A percentile compares a stretch with the other conserved stretches of the same genome.
Evolutionary conservation across 2,797 vertebrate genomes (phyloP).

Genomic region (Anas acuta): DNA sequence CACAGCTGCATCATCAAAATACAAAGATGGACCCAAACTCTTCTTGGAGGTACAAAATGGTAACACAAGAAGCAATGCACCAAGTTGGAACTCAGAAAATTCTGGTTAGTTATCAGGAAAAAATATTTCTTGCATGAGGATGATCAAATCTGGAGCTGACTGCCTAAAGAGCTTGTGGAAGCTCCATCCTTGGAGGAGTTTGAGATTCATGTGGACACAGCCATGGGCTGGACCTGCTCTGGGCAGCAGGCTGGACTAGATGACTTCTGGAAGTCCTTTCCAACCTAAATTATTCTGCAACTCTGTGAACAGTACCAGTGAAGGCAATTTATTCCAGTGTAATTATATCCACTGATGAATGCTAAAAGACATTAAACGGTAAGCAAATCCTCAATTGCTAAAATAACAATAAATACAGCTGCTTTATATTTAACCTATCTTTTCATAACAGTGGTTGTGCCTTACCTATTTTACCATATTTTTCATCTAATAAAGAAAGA

Average conservation of each 20-base stretch:
- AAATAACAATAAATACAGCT: not conserved
- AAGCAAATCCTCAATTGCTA: not conserved
- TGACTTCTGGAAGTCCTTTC: not conserved
- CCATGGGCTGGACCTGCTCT: not conserved
- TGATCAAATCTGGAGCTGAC: not conserved
- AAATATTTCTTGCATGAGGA: not conserved
- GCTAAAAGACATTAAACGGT: not conserved
- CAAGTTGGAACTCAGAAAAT: not conserved
- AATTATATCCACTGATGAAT: not conserved
- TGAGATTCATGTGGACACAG: not conserved
- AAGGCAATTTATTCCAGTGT: not conserved
- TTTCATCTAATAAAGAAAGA: not conserved
- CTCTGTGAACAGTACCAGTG: rapidly evolving
- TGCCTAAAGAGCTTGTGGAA: not conserved
- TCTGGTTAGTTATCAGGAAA: not conserved
- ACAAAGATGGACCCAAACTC: not conserved
- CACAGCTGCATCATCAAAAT: not conserved
- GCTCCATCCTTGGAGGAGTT: not conserved
- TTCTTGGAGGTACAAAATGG: not conserved
- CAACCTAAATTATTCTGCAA: not conserved
- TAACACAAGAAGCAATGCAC: not conserved
- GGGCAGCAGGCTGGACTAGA: not conserved
- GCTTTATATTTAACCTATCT: not conserved
- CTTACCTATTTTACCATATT: not conserved
- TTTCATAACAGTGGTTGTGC: not conserved